Base-by-base conservation (phyloP, 92 coral and sea anemone species). In the Anthopleura xanthogrammica region DNA sequence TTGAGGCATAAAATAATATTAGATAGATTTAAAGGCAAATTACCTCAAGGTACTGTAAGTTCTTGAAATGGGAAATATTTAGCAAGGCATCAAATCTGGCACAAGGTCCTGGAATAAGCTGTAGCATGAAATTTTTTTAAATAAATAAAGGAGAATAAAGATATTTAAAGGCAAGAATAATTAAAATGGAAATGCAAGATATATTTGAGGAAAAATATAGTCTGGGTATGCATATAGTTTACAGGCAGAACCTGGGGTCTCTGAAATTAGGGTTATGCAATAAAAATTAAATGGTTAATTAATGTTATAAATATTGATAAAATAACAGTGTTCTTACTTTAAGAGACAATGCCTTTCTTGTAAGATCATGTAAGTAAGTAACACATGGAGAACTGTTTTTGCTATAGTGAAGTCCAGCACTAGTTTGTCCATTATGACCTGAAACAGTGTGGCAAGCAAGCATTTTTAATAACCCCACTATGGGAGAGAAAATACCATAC, bases 11-110 rank as follows among this genome's bases (percentile, higher is more conserved):
- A 50, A 50, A 50, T 50, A 50, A 6, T 11, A 50, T 11, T 50
- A 50, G 36, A 29, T 29, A 29, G 36, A 29, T 29, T 29, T 29
- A 29, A 29, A 29, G 36, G 58, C 58, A 11, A 12, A 77, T 79
- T 83, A 95, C 98, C 98, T 95, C 98, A 36, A 95, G 83, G 79
- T 80, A 83, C 83, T 92, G 93, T 60, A 97, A 78, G 43, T 91
- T 92, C 77, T 83, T 86, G 90, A 97, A 97, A 72, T 93, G 87
- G 39, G 97, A 89, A 46, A 97, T 79, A 75, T 92, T 92, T 64
- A 94, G 60, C 64, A 92, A 86, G 54, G 77, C 80, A 88, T 92
- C 95, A 76, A 87, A 89, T 52, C 89, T 87, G 85, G 86, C 83
- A 71, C 88, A 89, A 16, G 90, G 82, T 54, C 99, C 98, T 72